Conservation (phyloP, 2,797 vertebrate species). For the Crenichthys baileyi region DNA sequence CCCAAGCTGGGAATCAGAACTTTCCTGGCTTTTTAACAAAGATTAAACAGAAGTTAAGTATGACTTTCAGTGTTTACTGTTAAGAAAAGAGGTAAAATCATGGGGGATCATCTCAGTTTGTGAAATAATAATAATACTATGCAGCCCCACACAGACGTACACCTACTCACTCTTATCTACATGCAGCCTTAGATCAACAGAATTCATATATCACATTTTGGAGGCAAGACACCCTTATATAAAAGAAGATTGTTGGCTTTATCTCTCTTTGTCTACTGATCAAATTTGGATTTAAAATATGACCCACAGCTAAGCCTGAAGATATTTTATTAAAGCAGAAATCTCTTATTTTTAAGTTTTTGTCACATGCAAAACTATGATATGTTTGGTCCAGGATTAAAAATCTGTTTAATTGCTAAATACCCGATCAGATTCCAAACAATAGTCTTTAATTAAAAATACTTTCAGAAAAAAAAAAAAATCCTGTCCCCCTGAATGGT, state of each 20-base stretch:
- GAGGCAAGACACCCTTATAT: not conserved
- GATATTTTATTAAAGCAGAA: not conserved
- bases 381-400: not conserved
- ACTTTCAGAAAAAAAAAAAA: not conserved
- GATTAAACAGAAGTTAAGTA: not conserved
- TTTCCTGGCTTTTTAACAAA: too few relatives aligned
- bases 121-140: not conserved
- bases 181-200: not conserved
- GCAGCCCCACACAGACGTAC: not conserved
- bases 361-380: not conserved
- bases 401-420: not conserved
- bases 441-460: not conserved
- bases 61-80: not conserved
- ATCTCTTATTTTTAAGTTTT: not conserved
- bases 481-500: not conserved
- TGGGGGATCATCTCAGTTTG: not conserved
- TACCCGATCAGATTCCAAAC: not conserved
- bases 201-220: not conserved
- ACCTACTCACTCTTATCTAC: not conserved
- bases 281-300: not conserved
- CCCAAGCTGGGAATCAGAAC: too few relatives aligned
- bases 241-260: not conserved
- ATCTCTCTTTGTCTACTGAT: not conserved
- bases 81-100: not conserved
- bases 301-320: not conserved